phyloP scores from a whole-genome alignment of 2,797 vertebrate species.

The Coccyzus lansbergi region DNA sequence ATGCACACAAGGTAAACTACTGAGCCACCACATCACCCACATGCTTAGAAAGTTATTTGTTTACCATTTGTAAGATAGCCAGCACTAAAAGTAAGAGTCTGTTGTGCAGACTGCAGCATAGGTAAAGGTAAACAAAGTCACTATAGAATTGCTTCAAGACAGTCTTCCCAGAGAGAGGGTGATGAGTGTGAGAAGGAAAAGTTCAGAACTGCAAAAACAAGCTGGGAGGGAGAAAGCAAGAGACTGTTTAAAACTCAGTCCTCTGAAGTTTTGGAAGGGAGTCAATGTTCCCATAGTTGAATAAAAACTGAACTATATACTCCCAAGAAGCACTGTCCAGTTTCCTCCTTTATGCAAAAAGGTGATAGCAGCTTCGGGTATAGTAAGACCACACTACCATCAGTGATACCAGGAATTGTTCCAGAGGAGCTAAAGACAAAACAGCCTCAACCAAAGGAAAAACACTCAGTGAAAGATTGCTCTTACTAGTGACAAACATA shows the following conservation, averaged over 20 bases:
- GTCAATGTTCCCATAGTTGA: background rate
- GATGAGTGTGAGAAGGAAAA: background rate
- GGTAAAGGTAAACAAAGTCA: background rate
- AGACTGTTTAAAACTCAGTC: background rate
- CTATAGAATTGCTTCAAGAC: background rate
- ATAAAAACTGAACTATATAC: background rate
- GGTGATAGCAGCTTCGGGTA: background rate
- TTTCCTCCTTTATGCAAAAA: background rate
- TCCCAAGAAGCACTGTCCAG: background rate
- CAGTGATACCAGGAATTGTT: background rate
- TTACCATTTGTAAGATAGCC: background rate
- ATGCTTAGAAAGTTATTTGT: background rate
- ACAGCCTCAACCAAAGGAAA: background rate
- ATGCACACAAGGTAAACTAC: background rate
- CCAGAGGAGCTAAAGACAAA: background rate
- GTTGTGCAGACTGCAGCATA: background rate
- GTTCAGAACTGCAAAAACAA: background rate
- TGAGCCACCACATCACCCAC: background rate
- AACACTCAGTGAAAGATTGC: background rate
- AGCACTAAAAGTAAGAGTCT: background rate
- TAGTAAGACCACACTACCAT: background rate
- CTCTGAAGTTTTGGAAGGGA: background rate
- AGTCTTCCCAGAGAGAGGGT: background rate
- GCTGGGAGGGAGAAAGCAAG: background rate
- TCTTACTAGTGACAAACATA: background rate